Percentiles rank a stretch among this genome's conserved stretches.
These are phyloP conservation scores for Heteromormyrus szaboi DNA, from an alignment of 2,797 vertebrate genomes.

Conservation along the genomic window DNA sequence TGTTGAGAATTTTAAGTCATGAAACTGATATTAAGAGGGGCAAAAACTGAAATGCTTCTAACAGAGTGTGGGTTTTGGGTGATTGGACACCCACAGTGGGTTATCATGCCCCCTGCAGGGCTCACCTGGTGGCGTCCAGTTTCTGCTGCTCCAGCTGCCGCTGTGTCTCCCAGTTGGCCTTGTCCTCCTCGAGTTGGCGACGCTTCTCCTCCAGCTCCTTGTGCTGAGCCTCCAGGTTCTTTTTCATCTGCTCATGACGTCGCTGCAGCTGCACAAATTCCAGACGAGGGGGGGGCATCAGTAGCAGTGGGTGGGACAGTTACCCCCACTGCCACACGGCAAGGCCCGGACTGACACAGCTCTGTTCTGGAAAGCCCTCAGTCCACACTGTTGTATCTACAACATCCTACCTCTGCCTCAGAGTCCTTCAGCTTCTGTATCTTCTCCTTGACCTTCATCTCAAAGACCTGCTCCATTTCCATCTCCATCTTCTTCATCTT, in stretches of 20 bases:
- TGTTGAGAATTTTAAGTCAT: neutral
- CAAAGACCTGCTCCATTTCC: conserved; percentile 99
- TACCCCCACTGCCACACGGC: neutral
- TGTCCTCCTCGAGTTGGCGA: conserved; percentile 89
- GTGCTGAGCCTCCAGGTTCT: conserved; percentile 95
- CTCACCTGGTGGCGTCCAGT: conserved; percentile 76
- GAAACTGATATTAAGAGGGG: neutral
- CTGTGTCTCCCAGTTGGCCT: conserved; percentile 86
- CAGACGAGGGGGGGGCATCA: neutral
- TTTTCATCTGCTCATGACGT: conserved; percentile 97
- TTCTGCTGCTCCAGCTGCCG: conserved; percentile 93
- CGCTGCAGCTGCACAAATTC: conserved; percentile 71
- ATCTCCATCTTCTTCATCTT: conserved; percentile 99
- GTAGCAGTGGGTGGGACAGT: neutral
- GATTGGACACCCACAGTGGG: neutral
- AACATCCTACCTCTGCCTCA: conserved; percentile 84
- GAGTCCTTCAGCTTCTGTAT: conserved; percentile 98
- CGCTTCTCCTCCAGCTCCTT: conserved; percentile 92
- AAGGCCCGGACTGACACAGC: neutral
- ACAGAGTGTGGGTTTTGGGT: neutral
- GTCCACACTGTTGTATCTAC: neutral
- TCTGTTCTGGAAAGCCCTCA: neutral
- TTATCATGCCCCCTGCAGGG: neutral
- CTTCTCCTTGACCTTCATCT: conserved; percentile 99
- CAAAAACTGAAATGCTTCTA: neutral